A percentile compares a stretch with the other conserved stretches of the same genome.
Conservation (phyloP, 2,797 vertebrate genomes). For the Platyrinchus mystaceus region DNA sequence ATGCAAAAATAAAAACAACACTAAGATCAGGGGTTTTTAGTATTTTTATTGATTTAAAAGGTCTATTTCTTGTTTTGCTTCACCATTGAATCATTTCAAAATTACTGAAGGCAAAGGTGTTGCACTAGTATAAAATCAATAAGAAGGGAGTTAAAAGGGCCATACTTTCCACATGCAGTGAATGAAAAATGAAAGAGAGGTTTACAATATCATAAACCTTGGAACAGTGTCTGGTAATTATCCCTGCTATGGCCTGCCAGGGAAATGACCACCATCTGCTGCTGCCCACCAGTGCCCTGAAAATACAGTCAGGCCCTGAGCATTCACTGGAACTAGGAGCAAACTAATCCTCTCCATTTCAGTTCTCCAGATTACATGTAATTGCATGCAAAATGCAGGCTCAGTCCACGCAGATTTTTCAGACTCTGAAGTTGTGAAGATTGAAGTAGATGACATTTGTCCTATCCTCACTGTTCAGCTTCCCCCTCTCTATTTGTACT, state of each 20-base stretch:
- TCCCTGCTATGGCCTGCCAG: background rate
- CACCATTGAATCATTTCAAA: conserved; percentile 25
- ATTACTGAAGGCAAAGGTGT: conserved; percentile 26
- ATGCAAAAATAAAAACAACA: background rate
- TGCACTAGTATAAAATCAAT: conserved; percentile 27
- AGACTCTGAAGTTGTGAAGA: background rate
- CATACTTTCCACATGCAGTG: background rate
- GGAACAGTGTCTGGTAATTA: conserved; percentile 51
- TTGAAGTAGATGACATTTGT: background rate
- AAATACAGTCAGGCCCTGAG: background rate
- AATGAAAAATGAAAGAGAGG: conserved; percentile 50
- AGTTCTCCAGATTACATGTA: background rate
- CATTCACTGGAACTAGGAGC: background rate
- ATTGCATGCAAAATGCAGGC: background rate
- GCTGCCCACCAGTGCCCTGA: conserved; percentile 33
- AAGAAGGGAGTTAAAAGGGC: conserved; percentile 12
- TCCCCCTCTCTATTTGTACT: background rate
- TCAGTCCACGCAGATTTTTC: background rate
- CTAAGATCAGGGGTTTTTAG: background rate
- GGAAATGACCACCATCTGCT: conserved; percentile 68
- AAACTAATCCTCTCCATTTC: conserved; percentile 17
- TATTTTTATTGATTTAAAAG: conserved; percentile 8
- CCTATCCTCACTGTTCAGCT: background rate
- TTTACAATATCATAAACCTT: conserved; percentile 63
- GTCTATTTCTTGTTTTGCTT: conserved; percentile 17